Conservation (phyloP, 2,888 invertebrate species). For the Eugnorisma glareosa region DNA sequence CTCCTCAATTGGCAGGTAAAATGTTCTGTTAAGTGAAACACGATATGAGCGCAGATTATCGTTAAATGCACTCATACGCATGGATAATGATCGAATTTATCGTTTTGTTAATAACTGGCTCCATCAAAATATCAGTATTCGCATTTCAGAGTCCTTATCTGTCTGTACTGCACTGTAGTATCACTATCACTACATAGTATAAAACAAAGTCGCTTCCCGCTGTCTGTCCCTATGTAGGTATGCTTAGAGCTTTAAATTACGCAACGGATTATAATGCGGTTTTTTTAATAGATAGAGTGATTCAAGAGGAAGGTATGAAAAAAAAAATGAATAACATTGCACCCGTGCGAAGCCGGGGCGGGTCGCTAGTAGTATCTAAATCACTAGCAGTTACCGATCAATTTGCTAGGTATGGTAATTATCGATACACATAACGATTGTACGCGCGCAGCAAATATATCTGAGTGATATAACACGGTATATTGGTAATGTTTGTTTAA, state of each 20-base stretch:
- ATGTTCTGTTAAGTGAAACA: constrained; percentile 69
- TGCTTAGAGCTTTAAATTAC: too few relatives aligned
- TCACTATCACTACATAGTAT: too few relatives aligned
- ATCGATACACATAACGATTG: constrained; percentile 46
- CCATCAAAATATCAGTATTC: constrained; percentile 27
- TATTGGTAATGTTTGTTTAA: constrained; percentile 48
- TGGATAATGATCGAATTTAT: constrained; percentile 39
- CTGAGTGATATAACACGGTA: constrained; percentile 56
- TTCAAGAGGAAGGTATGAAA: too few relatives aligned
- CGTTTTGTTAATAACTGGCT: constrained; percentile 20
- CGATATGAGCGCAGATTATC: constrained; percentile 59
- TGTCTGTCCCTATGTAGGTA: too few relatives aligned
- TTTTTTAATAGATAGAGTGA: too few relatives aligned
- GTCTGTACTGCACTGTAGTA: constrained; percentile 1
- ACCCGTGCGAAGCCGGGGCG: too few relatives aligned
- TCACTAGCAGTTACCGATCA: constrained; percentile 33
- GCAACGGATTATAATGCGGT: too few relatives aligned
- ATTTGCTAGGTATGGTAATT: constrained; percentile 40
- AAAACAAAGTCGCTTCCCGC: too few relatives aligned
- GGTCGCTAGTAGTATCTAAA: constrained; percentile 21
- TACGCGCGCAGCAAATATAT: constrained; percentile 29
- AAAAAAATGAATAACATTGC: too few relatives aligned
- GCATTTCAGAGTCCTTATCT: neutral
- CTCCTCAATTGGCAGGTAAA: constrained; percentile 76
- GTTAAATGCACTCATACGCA: constrained; percentile 53